Evolutionary conservation across 1,140 invertebrate species (phyloP), one percentile per base, ranked within the genome.

Genomic region (Drosophila nigromelanica): DNA sequence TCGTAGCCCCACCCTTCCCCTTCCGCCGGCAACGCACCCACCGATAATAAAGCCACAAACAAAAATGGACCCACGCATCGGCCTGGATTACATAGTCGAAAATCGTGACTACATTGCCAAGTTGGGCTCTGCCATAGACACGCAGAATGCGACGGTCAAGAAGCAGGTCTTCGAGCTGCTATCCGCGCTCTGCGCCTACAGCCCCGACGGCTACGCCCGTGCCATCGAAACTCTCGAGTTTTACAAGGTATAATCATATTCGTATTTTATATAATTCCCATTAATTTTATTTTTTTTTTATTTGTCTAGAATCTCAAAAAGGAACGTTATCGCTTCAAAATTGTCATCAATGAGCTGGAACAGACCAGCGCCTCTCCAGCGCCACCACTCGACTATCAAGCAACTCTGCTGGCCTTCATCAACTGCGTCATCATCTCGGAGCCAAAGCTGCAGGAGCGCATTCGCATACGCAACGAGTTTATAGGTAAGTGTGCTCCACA

Each of bases 381-480:
- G 2, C 75, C 81, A 12, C 81, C 82, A 5, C 93, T 96, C 30
- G 97, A 98, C 85, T 99, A 98, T 93, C 96, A 97, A 93, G 97
- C 96, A 5, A 96, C 97, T 10, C 92, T 99, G 48, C 93, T 99
- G 79, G 97, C 97, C 42, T 98, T 99, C 93, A 96, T 99, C 92
- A 99, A 99, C 94, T 98, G 97, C 92, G 95, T 99, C 89, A 97
- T 99, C 87, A 97, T 98, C 80, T 97, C 97, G n/a, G 97, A 97
- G 8, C 95, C 96, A 12, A 94, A 95, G 14, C 93, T 98, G 47
- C 95, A 96, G 67, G 97, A 98, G 78, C 94, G 98, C 71, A 95
- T 97, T 61, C 93, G 96, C 70, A 95, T 99, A 68, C 94, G 98
- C 76, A 98, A 98, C 91, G 98, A 99, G 93, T 98, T 98, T 91